phyloP scores from a whole-genome alignment of 2,113 vertebrate species.

The Cebus imitator region DNA sequence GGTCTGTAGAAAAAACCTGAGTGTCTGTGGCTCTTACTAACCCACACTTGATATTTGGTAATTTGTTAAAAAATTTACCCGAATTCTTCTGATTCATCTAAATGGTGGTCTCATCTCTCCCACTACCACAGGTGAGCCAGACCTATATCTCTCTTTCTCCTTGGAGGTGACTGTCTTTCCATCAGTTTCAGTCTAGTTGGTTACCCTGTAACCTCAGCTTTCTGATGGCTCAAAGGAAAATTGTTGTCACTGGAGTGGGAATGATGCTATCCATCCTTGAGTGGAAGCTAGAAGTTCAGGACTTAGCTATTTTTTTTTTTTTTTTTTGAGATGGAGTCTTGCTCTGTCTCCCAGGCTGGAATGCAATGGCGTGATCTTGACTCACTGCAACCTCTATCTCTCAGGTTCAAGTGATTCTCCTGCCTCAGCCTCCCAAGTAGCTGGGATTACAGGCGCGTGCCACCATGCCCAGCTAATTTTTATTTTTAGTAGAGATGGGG shows the following conservation, averaged over 20 bases:
- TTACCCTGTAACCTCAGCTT: not conserved
- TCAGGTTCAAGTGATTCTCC: too few species aligned
- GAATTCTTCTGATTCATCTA: not conserved
- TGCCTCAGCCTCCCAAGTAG: too few species aligned
- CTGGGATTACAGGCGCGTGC: too few species aligned
- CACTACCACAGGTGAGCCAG: not conserved
- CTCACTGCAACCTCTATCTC: too few species aligned
- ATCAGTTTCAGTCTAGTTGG: not conserved
- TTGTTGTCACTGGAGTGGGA: not conserved
- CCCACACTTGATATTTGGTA: not conserved
- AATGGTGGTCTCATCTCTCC: not conserved
- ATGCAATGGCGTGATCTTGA: too few species aligned
- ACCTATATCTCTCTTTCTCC: not conserved
- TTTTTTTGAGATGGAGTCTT: too few species aligned
- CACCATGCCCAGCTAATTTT: too few species aligned
- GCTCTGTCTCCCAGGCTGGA: too few species aligned
- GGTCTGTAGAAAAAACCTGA: not conserved
- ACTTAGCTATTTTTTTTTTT: not conserved
- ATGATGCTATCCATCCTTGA: not conserved
- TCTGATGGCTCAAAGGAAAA: not conserved
- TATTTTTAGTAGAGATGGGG: too few species aligned
- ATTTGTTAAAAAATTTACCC: not conserved
- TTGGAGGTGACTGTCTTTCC: not conserved
- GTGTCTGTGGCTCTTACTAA: not conserved
- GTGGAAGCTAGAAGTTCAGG: not conserved